Percentiles rank a stretch among this genome's conserved stretches.
These are phyloP conservation scores for Pristis pectinata DNA, from an alignment of 2,797 vertebrate genomes.

Conservation along the genomic window DNA sequence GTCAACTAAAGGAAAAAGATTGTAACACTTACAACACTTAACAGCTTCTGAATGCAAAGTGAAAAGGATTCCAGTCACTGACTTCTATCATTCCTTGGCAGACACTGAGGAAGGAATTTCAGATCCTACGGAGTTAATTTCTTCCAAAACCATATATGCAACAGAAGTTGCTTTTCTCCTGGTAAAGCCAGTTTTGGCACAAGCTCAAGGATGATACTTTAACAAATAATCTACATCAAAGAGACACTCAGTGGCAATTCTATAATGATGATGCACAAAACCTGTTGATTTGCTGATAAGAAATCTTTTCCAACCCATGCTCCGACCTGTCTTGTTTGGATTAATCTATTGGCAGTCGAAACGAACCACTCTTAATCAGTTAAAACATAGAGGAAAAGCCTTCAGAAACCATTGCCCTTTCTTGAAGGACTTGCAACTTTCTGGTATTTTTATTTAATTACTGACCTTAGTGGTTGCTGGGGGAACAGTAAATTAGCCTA, in stretches of 20 bases:
- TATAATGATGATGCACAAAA: constrained; percentile 10
- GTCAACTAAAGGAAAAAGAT: background rate
- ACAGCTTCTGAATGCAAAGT: background rate
- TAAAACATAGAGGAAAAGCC: background rate
- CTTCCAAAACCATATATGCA: background rate
- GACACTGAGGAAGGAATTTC: background rate
- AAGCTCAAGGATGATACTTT: constrained; percentile 21
- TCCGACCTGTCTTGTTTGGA: background rate
- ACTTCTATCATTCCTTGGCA: background rate
- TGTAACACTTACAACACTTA: background rate
- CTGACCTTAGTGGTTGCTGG: background rate
- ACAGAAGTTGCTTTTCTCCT: background rate
- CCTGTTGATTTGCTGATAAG: background rate
- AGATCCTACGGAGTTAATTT: background rate
- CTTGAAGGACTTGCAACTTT: background rate
- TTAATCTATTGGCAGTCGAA: background rate
- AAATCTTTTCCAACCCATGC: constrained; percentile 4
- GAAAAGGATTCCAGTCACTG: background rate
- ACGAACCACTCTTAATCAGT: background rate
- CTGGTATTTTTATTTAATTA: background rate
- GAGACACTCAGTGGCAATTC: background rate
- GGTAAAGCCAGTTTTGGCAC: background rate
- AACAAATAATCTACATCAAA: constrained; percentile 17
- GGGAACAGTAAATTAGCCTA: background rate
- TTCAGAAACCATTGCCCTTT: background rate